These are phyloP conservation scores for Aegotheles bennettii DNA, from an alignment of 2,113 vertebrate genomes.

Conservation along the genomic window DNA sequence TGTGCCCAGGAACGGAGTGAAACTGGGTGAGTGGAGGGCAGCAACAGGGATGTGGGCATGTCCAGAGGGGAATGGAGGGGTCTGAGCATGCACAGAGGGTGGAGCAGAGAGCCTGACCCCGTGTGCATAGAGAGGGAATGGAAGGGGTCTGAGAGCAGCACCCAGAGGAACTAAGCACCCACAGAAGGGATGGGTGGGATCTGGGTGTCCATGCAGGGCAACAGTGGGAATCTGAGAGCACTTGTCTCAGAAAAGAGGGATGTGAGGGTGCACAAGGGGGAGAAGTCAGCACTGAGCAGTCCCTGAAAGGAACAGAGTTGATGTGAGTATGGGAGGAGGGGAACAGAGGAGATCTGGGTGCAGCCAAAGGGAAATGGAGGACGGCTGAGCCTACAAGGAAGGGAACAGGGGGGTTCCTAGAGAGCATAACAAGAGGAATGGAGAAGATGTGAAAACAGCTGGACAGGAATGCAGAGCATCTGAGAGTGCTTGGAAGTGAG, in stretches of 20 bases:
- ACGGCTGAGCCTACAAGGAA: not conserved
- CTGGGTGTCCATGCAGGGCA: fast-evolving
- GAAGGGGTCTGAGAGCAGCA: not conserved
- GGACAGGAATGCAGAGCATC: not conserved
- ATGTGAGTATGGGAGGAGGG: not conserved
- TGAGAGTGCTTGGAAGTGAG: not conserved
- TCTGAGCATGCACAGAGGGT: not conserved
- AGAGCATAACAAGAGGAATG: fast-evolving
- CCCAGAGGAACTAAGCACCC: not conserved
- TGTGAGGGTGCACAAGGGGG: not conserved
- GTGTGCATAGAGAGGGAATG: not conserved
- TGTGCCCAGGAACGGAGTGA: fast-evolving
- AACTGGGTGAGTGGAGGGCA: not conserved
- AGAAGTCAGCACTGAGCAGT: not conserved
- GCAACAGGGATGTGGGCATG: fast-evolving
- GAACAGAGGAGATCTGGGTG: not conserved
- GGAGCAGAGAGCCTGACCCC: not conserved
- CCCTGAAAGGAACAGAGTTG: not conserved
- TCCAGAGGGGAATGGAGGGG: not conserved
- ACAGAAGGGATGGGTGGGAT: not conserved
- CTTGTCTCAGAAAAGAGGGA: not conserved
- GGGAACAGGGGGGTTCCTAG: not conserved
- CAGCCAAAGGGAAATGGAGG: not conserved
- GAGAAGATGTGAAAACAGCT: not conserved
- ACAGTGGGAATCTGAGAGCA: not conserved